Percentiles rank a stretch among this genome's conserved stretches.
Evolutionary conservation across 2,113 vertebrate genomes (phyloP).

Genomic region (Chlorodrepanis virens): DNA sequence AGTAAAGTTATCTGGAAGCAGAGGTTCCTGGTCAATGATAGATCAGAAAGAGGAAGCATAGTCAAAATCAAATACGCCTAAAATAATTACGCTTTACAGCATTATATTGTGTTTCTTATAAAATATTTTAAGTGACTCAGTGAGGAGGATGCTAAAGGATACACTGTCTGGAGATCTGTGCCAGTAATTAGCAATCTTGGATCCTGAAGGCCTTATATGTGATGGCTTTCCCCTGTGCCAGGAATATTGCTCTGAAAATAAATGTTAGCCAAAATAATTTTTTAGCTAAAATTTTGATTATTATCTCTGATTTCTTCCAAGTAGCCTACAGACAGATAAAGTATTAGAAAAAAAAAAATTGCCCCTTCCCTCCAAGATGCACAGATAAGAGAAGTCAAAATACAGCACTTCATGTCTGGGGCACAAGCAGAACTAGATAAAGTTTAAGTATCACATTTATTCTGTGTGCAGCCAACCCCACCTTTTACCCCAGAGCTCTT

Average conservation of each 20-base stretch:
- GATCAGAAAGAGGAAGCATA: neutral
- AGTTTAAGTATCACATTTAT: neutral
- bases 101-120: neutral
- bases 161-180: neutral
- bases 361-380: neutral
- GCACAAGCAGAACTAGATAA: neutral
- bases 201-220: neutral
- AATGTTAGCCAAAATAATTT: neutral
- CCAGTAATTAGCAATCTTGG: neutral
- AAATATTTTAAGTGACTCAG: neutral
- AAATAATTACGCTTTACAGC: neutral
- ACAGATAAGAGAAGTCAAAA: neutral
- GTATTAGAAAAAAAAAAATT: neutral
- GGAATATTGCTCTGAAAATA: neutral
- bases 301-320: neutral
- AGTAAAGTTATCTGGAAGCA: neutral
- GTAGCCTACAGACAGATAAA: neutral
- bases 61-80: neutral
- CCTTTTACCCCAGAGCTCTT: neutral
- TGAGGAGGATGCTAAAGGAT: neutral
- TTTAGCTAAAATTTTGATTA: neutral
- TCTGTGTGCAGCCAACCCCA: neutral
- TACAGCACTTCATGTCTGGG: neutral
- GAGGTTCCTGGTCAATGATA: neutral
- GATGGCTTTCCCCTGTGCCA: neutral